Base-by-base conservation (phyloP, 1,140 invertebrate genomes). In the Drosophila melanica region DNA sequence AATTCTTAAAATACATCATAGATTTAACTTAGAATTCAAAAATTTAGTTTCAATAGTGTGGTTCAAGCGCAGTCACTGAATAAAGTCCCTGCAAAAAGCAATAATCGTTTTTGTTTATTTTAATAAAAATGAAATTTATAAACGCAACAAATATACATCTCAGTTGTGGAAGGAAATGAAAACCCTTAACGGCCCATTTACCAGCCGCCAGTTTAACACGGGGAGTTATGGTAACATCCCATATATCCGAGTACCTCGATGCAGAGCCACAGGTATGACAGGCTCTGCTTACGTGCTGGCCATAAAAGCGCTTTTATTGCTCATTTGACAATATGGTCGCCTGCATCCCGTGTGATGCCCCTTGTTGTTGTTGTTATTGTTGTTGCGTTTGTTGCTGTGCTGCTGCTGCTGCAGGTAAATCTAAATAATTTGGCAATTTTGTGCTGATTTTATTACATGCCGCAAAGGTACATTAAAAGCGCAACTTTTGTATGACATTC, bases 351-450 rank as follows among this genome's bases (percentile, higher is more conserved):
- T 42, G 48, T 6, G 16, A 8, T 16, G 3, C 27, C 33, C 33
- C 7, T 44, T 39, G 16, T 9, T 47, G 65, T 18, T 55, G 18
- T 16, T 30, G 45, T 10, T 58, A 53, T 41, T 55, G 51, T 23
- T 39, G 23, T 4, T 50, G 33, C 14, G 51, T 47, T 41, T 44
- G 54, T 10, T 66, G 58, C 14, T 54, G 30, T 14, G 54, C 45
- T 64, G 72, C 33, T 14, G 54, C 45, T 64, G 72, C 33, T 69
- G 72, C 35, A 48, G 66, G 65, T 75, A 75, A 75, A 77, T 78
- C 75, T 78, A 78, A 78, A 78, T 78, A 78, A 78, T 78, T 78
- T 75, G 72, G 60, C 57, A 78, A 78, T 78, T 75, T 71, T 75
- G 72, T 62, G 72, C 75, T 75, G 75, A 78, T 78, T 78, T 78